A percentile compares a stretch with the other conserved stretches of the same genome.
Evolutionary conservation across 2,797 vertebrate species (phyloP).

Genomic region (Dendrocincla fuliginosa): DNA sequence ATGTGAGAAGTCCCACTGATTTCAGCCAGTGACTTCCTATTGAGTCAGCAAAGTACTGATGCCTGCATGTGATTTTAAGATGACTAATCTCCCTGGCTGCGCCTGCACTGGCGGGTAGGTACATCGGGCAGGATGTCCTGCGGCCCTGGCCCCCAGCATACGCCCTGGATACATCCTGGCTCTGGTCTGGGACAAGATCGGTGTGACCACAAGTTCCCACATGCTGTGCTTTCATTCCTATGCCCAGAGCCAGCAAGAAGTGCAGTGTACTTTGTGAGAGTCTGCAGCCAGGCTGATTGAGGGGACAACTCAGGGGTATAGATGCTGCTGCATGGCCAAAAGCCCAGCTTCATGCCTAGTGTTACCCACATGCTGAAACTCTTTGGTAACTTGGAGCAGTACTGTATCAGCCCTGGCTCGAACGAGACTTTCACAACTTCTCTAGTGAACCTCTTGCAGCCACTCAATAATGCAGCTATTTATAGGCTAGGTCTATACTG

Average conservation of each 20-base stretch:
- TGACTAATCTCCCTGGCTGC: background rate
- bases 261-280: background rate
- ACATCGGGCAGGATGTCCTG: background rate
- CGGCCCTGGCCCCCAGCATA: background rate
- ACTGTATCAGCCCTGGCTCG: background rate
- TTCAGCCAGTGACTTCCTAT: slow-evolving; percentile 36
- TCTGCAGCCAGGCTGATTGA: rapidly evolving
- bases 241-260: background rate
- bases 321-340: background rate
- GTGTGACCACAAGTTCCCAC: background rate
- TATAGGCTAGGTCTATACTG: background rate
- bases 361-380: background rate
- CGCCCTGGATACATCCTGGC: background rate
- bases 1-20: slow-evolving; percentile 1
- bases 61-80: background rate
- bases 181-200: background rate
- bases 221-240: rapidly evolving
- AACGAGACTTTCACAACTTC: background rate
- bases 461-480: slow-evolving; percentile 26
- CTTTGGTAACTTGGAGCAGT: background rate
- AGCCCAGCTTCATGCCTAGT: background rate
- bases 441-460: slow-evolving; percentile 23
- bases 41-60: slow-evolving; percentile 26
- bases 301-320: background rate
- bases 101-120: background rate